phyloP scores from a whole-genome alignment of 2,888 invertebrate species.

The Cybosia mesomella region DNA sequence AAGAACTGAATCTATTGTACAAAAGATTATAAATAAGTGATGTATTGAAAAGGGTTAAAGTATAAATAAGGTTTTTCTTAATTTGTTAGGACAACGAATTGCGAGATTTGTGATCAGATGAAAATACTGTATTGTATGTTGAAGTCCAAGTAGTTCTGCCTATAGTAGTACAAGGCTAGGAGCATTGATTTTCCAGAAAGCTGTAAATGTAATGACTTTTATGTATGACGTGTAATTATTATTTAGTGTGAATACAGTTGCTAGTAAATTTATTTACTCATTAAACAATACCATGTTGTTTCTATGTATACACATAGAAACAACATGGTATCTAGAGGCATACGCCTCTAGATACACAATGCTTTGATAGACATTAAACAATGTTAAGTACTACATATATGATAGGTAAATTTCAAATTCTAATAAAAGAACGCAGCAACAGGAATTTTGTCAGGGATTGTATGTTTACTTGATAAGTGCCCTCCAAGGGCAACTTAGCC shows the following conservation, averaged over 20 bases:
- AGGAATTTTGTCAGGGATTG: background rate
- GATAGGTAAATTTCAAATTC: background rate
- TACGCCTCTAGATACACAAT: too few species aligned
- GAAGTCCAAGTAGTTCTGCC: background rate
- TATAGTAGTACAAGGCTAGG: background rate
- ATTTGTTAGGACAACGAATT: too few species aligned
- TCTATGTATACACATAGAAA: too few species aligned
- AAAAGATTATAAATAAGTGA: too few species aligned
- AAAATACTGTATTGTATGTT: too few species aligned
- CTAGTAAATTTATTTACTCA: conserved; percentile 12
- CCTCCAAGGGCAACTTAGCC: background rate
- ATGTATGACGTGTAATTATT: conserved; percentile 4
- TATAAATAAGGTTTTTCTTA: too few species aligned
- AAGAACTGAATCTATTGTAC: too few species aligned
- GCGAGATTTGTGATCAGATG: too few species aligned
- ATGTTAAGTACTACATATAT: background rate
- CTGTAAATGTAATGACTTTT: background rate
- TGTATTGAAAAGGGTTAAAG: too few species aligned
- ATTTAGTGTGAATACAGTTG: conserved; percentile 9
- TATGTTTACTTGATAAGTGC: background rate
- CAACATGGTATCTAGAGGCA: too few species aligned
- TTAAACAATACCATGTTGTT: conserved; percentile 7
- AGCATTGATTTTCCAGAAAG: background rate
- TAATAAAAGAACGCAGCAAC: background rate
- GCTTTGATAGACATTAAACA: background rate